Evolutionary conservation across 2,797 vertebrate genomes (phyloP), one percentile per base, ranked within the genome.

Genomic region (Platalea minor): DNA sequence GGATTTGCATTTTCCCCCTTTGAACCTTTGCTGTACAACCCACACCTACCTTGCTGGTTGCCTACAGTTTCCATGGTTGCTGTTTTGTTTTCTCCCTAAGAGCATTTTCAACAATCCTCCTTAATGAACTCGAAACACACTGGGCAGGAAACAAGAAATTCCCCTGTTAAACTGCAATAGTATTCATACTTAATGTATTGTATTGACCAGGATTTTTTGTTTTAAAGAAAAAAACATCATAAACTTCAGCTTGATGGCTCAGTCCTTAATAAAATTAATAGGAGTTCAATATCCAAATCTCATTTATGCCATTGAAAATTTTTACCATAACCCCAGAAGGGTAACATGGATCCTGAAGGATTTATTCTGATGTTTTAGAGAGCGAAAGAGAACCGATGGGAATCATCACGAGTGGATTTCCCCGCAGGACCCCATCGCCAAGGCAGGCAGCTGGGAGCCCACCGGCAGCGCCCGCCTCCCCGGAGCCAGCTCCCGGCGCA

Each of bases 401-500:
- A 53, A 45, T 9, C 11, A 6, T 13, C 5, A 35, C 23, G 65
- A 31, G 35, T 17, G 20, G 70, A 50, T 80, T 59, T 89, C 23
- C 48, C 17, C 2, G 4, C 21, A 48, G 73, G 26, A 67, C 7
- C 35, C 23, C 65, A 64, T 14, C 9, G 13, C 67, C 43, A 43
- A 15, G 33, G 35, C 53, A 81, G 48, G 54, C 26, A 37, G 57
- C 46, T 54, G 39, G 43, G 48, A 63, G 13, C 31, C 51, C 89
- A 43, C 10, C 3, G 7, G 51, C 61, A 39, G 14, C 7, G 1
- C 65, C 65, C 9, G 0, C 31, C 23, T 18, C 19, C 18, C 24
- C 0, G 0, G 41, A 31, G 59, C 57, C 39, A 43, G 45, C 33
- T 48, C 45, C n/a, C 1, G 0, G 12, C 0, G 0, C 0, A 13